Evolutionary conservation across 2,113 vertebrate species (phyloP).

Genomic region (Sialia sialis): DNA sequence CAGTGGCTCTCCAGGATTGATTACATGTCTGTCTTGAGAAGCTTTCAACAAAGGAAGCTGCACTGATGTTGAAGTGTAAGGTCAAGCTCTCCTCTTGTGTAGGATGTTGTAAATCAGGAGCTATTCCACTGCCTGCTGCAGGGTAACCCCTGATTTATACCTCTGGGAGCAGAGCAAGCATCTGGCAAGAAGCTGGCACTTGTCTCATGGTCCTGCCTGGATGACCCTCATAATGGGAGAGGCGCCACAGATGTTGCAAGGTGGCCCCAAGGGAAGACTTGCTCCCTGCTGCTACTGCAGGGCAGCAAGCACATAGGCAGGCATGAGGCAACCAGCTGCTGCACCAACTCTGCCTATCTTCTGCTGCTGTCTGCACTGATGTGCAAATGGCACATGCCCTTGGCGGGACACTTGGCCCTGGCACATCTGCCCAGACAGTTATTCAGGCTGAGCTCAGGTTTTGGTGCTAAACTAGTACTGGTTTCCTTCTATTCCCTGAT

Average conservation of each 20-base stretch:
- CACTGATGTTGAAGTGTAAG: constrained; percentile 45
- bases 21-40: constrained; percentile 42
- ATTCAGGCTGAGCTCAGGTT: background rate
- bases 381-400: background rate
- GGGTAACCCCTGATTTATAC: constrained; percentile 39
- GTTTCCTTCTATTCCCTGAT: background rate
- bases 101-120: constrained; percentile 55
- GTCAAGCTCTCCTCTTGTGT: constrained; percentile 51
- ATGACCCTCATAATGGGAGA: background rate
- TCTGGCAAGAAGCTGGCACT: background rate
- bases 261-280: background rate
- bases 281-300: accelerated
- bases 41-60: constrained; percentile 45
- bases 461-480: background rate
- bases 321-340: accelerated
- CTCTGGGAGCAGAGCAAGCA: background rate
- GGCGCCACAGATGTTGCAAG: background rate
- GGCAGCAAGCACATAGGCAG: background rate
- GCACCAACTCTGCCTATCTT: background rate
- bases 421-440: background rate
- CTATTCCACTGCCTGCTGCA: background rate
- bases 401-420: background rate
- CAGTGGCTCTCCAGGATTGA: constrained; percentile 9
- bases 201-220: background rate
- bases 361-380: background rate